A percentile compares a stretch with the other conserved stretches of the same genome.
Conservation (phyloP, 2,888 invertebrate species). For the Strigamia maritima region DNA sequence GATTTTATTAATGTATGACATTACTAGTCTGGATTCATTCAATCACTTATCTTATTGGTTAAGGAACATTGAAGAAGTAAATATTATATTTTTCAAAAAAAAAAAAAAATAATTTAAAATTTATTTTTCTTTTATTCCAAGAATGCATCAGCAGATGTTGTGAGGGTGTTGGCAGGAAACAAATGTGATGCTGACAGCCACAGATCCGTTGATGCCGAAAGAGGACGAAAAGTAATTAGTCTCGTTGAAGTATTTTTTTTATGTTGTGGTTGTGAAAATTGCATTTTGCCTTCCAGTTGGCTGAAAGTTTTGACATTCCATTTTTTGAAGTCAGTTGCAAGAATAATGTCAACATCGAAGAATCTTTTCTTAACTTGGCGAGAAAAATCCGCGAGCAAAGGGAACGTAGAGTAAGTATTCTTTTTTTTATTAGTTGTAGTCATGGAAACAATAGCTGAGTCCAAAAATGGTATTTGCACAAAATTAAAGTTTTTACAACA, state of each 20-base stretch:
- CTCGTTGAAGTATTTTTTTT: constrained; percentile 12
- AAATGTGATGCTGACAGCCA: constrained; percentile 72
- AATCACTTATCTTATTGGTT: constrained; percentile 87
- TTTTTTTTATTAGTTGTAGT: background rate
- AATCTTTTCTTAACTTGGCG: constrained; percentile 74
- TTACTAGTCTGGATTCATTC: constrained; percentile 84
- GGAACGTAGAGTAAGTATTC: constrained; percentile 63
- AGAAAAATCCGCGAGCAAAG: constrained; percentile 77
- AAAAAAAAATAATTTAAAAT: background rate
- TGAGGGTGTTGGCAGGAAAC: constrained; percentile 79
- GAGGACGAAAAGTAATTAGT: constrained; percentile 74
- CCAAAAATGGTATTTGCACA: too few relatives aligned
- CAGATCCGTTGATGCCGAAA: constrained; percentile 72
- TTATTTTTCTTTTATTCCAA: constrained; percentile 51
- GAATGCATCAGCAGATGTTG: constrained; percentile 83
- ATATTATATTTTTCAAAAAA: background rate
- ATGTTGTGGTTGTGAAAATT: background rate
- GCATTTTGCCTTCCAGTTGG: constrained; percentile 62
- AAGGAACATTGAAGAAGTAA: constrained; percentile 81
- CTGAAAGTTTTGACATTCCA: constrained; percentile 81
- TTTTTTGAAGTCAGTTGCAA: constrained; percentile 87
- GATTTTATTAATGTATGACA: constrained; percentile 84
- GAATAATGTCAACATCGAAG: constrained; percentile 78
- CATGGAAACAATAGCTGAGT: background rate
- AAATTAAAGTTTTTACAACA: too few relatives aligned